A percentile compares a stretch with the other conserved stretches of the same genome.
Evolutionary conservation across 2,888 invertebrate genomes (phyloP).

Genomic region (Dysmachus trigonus): DNA sequence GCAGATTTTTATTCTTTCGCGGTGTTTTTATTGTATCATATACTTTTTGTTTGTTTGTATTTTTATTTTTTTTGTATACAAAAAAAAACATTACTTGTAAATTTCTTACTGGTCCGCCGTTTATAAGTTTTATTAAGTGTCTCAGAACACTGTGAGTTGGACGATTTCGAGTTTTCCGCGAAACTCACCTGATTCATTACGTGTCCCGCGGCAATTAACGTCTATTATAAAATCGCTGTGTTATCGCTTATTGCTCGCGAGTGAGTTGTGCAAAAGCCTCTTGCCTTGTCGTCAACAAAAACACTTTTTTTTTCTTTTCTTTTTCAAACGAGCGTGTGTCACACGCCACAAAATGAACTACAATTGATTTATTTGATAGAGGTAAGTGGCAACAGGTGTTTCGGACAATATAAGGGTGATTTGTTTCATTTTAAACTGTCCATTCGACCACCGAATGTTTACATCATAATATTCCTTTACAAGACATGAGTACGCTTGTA

Average conservation of each 20-base stretch:
- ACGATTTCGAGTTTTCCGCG: not conserved
- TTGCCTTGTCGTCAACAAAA: not conserved
- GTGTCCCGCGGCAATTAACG: not conserved
- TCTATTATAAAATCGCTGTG: not conserved
- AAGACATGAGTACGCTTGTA: not conserved
- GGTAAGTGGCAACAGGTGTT: not conserved
- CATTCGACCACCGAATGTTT: not conserved
- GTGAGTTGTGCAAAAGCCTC: not conserved
- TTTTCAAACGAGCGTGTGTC: not conserved
- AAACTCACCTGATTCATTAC: not conserved
- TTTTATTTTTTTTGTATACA: not conserved
- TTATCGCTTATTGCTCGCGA: not conserved
- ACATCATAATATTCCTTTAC: not conserved
- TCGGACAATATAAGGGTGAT: not conserved
- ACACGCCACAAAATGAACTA: not conserved
- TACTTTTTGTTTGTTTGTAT: not conserved
- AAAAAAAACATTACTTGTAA: not conserved
- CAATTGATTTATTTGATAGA: not conserved
- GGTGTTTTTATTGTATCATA: not conserved
- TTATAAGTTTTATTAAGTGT: too few species aligned
- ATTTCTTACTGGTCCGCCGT: not conserved
- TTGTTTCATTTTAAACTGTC: not conserved
- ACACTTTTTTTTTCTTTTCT: too few species aligned
- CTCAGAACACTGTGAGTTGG: not conserved
- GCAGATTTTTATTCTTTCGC: not conserved